Evolutionary conservation across 2,113 vertebrate genomes (phyloP).

Genomic region (Cephalopterus ornatus): DNA sequence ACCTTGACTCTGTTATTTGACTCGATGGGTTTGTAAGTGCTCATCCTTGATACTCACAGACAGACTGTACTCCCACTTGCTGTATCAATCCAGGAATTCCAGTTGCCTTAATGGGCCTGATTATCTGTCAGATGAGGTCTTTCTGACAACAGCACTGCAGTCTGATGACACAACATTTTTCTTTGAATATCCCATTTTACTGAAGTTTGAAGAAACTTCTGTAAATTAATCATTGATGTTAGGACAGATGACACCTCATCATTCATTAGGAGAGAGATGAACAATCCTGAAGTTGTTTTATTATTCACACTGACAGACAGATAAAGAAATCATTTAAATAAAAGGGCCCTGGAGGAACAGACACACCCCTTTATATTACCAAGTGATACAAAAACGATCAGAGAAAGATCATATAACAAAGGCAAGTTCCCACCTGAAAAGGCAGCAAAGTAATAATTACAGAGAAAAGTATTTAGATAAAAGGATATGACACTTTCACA

Average conservation of each 20-base stretch:
- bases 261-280: not conserved
- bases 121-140: not conserved
- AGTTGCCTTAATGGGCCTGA: not conserved
- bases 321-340: slow-evolving; percentile 12
- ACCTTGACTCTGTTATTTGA: not conserved
- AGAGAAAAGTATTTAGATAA: slow-evolving; percentile 43
- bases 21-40: not conserved
- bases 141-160: not conserved
- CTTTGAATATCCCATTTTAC: not conserved
- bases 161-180: not conserved
- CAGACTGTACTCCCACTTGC: not conserved
- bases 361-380: not conserved
- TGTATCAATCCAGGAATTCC: not conserved
- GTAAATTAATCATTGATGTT: not conserved
- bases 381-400: slow-evolving; percentile 28
- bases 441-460: slow-evolving; percentile 32
- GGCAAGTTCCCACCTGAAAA: slow-evolving; percentile 32
- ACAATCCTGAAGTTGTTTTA: not conserved
- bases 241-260: not conserved
- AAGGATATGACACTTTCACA: slow-evolving; percentile 27
- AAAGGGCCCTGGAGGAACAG: not conserved
- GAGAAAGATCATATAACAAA: slow-evolving; percentile 31
- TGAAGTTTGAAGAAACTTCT: not conserved
- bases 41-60: not conserved
- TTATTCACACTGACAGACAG: slow-evolving; percentile 3